Conservation (phyloP, 2,797 vertebrate genomes). For the Manis crassicaudata region DNA sequence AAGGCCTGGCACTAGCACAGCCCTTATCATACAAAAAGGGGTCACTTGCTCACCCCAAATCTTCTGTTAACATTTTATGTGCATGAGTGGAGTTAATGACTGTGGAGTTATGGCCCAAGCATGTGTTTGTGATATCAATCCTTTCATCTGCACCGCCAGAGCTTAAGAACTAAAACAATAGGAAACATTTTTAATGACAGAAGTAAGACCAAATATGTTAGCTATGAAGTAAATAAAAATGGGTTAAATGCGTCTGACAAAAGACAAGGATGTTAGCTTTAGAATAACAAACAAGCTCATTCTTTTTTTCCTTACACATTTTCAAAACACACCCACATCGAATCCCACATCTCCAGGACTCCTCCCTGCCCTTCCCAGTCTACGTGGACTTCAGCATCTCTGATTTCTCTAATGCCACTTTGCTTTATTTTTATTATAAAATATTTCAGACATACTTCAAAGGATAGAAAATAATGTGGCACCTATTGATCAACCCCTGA, state of each 20-base stretch:
- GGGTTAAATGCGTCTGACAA: not conserved
- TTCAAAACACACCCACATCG: not conserved
- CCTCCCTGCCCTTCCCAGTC: not conserved
- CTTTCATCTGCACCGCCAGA: not conserved
- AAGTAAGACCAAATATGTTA: not conserved
- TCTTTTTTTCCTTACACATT: not conserved
- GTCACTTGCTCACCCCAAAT: not conserved
- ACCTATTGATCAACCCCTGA: not conserved
- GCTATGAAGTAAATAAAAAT: not conserved
- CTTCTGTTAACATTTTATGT: not conserved
- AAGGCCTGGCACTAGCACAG: not conserved
- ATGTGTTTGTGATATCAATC: not conserved
- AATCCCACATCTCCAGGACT: not conserved
- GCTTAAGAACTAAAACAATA: not conserved
- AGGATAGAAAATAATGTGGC: not conserved
- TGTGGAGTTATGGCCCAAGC: fast-evolving
- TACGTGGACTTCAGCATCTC: not conserved
- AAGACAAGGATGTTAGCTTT: conserved; percentile 5
- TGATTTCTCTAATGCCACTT: not conserved
- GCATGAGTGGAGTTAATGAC: not conserved
- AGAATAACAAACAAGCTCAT: not conserved
- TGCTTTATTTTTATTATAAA: not conserved
- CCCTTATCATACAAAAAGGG: no score
- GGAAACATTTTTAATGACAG: not conserved
- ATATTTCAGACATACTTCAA: not conserved